These are phyloP conservation scores for Brotula barbata DNA, from an alignment of 2,797 vertebrate genomes.

Conservation along the genomic window DNA sequence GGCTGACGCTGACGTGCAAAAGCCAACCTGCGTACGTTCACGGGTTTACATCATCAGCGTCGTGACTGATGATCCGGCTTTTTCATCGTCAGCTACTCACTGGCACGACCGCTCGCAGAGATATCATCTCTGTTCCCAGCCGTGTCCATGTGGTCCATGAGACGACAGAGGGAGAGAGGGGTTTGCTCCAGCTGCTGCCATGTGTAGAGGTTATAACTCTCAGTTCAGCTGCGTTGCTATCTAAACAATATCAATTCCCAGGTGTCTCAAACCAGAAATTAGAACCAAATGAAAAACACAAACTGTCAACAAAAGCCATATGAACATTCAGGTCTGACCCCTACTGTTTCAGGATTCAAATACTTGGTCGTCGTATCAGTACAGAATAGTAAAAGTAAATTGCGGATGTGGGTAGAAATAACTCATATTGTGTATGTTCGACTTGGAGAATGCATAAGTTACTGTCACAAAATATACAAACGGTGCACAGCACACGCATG, in stretches of 20 bases:
- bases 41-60: conserved; percentile 29
- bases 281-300: conserved; percentile 1
- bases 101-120: not conserved
- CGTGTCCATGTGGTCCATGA: conserved; percentile 38
- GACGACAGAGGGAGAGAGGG: conserved; percentile 12
- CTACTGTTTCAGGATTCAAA: no score
- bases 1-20: conserved; percentile 17
- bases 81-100: conserved; percentile 5
- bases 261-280: not conserved
- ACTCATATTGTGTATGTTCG: no score
- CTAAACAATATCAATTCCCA: not conserved
- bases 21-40: conserved; percentile 4
- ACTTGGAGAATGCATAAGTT: no score
- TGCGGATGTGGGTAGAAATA: no score
- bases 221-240: conserved; percentile 1
- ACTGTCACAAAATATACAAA: no score
- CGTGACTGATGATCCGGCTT: conserved; percentile 4
- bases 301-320: not conserved
- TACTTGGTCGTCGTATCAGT: no score
- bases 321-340: no score
- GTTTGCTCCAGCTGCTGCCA: conserved; percentile 35
- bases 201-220: conserved; percentile 14
- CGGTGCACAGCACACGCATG: no score
- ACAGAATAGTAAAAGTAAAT: no score
- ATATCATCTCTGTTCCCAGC: conserved; percentile 1